Conservation (phyloP, 1,140 invertebrate species). For the honey bee (Apis mellifera) region DNA sequence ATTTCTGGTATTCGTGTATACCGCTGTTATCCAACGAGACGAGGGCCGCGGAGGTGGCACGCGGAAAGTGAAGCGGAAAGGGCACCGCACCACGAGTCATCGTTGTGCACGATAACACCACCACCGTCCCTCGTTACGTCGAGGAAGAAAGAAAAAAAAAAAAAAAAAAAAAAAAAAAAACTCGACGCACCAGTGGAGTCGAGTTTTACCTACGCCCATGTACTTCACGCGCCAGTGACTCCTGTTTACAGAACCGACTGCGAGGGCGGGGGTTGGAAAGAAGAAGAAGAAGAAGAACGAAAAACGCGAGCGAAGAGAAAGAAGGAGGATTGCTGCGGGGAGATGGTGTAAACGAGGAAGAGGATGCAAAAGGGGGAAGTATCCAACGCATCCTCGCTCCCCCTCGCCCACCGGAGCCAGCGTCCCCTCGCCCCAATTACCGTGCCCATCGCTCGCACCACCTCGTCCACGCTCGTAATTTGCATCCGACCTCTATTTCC, state of each 20-base stretch:
- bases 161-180: neutral
- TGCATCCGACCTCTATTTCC: slow-evolving; percentile 66
- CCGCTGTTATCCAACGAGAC: slow-evolving; percentile 16
- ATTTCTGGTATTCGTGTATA: slow-evolving; percentile 54
- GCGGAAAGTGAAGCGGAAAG: slow-evolving; percentile 46
- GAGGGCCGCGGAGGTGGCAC: slow-evolving; percentile 19
- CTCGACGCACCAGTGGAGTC: slow-evolving; percentile 12
- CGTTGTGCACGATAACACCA: slow-evolving; percentile 48
- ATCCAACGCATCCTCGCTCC: slow-evolving; percentile 39
- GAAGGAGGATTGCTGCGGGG: slow-evolving; percentile 24
- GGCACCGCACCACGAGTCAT: slow-evolving; percentile 42
- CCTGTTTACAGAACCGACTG: slow-evolving; percentile 34
- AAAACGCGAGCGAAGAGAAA: slow-evolving; percentile 23
- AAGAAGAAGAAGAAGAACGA: slow-evolving; percentile 20
- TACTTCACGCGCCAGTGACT: slow-evolving; percentile 51
- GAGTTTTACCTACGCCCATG: slow-evolving; percentile 31
- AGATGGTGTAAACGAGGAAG: slow-evolving; percentile 41
- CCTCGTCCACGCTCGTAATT: slow-evolving; percentile 60
- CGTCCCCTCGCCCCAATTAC: slow-evolving; percentile 66
- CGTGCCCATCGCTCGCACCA: slow-evolving; percentile 51
- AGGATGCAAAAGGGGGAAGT: slow-evolving; percentile 37
- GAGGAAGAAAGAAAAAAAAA: neutral
- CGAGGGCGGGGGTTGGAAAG: neutral
- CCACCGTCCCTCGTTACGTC: slow-evolving; percentile 48
- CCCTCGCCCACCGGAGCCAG: slow-evolving; percentile 24